Percentiles rank a stretch among this genome's conserved stretches.
Evolutionary conservation across 1,140 invertebrate genomes (phyloP).

Genomic region (Drosophila nebulosa): DNA sequence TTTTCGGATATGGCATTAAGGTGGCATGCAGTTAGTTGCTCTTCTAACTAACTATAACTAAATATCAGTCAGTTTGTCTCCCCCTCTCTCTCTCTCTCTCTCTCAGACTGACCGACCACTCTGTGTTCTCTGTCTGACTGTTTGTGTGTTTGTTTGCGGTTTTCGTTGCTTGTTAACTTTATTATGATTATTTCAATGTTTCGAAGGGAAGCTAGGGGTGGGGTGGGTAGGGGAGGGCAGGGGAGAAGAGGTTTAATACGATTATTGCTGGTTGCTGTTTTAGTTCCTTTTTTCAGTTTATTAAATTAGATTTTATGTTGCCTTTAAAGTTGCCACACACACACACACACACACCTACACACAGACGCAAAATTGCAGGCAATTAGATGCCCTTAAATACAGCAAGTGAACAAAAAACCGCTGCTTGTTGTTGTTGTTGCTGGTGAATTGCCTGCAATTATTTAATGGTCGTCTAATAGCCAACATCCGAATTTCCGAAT

Average conservation of each 20-base stretch:
- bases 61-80: background rate
- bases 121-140: slow-evolving; percentile 22
- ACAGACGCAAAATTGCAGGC: slow-evolving; percentile 48
- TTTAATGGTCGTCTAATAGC: slow-evolving; percentile 77
- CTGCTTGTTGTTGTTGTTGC: slow-evolving; percentile 22
- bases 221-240: too few relatives aligned
- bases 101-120: background rate
- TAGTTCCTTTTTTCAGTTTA: slow-evolving; percentile 35
- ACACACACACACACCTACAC: background rate
- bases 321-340: slow-evolving; percentile 40
- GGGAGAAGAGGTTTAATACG: slow-evolving; percentile 39
- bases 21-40: background rate
- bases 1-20: slow-evolving; percentile 17
- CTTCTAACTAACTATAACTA: background rate
- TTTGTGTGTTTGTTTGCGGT: slow-evolving; percentile 38
- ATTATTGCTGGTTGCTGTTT: slow-evolving; percentile 42
- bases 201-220: too few relatives aligned
- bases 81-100: background rate
- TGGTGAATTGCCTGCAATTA: slow-evolving; percentile 71
- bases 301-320: slow-evolving; percentile 60
- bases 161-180: slow-evolving; percentile 42
- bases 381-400: slow-evolving; percentile 68
- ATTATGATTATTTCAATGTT: slow-evolving; percentile 45
- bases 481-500: slow-evolving; percentile 76
- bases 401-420: slow-evolving; percentile 38